A percentile compares a stretch with the other conserved stretches of the same genome.
phyloP scores from a whole-genome alignment of 1,140 invertebrate genomes.

The Steinernema khuongi region DNA sequence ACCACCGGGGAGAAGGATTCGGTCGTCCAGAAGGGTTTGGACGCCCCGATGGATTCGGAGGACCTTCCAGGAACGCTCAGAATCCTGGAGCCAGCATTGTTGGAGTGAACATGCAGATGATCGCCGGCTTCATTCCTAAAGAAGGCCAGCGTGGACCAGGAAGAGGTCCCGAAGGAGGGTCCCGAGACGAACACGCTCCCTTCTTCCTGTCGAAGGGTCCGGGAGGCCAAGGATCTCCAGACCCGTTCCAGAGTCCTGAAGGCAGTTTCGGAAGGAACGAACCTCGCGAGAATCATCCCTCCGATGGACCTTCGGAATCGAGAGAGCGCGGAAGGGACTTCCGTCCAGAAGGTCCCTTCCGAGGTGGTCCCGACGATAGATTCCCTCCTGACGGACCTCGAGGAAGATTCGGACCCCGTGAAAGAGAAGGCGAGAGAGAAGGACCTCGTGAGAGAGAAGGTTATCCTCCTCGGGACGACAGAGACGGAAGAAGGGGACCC shows the following conservation, averaged over 20 bases:
- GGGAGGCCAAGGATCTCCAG: no score
- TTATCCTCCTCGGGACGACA: not conserved
- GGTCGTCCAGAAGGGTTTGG: no score
- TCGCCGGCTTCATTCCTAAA: slow-evolving; percentile 32
- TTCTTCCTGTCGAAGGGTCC: slow-evolving; percentile 7
- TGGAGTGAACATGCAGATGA: slow-evolving; percentile 36
- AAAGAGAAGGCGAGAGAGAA: no score
- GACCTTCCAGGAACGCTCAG: not conserved
- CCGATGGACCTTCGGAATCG: no score
- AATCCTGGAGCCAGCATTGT: slow-evolving; percentile 19
- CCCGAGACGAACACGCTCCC: not conserved
- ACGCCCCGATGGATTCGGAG: not conserved
- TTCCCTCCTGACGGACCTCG: no score
- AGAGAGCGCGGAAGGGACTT: no score
- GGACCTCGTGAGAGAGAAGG: no score
- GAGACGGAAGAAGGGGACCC: not conserved
- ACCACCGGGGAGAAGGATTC: not conserved
- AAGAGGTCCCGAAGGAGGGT: not conserved
- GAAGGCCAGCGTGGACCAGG: not conserved
- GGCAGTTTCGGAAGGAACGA: not conserved
- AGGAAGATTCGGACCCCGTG: no score
- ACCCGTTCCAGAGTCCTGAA: no score
- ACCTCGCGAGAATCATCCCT: not conserved
- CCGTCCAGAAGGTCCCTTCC: not conserved
- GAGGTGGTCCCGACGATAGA: no score